Percentiles rank a stretch among this genome's conserved stretches.
phyloP scores from a whole-genome alignment of 2,888 invertebrate genomes.

The Lacanobia wlatinum region DNA sequence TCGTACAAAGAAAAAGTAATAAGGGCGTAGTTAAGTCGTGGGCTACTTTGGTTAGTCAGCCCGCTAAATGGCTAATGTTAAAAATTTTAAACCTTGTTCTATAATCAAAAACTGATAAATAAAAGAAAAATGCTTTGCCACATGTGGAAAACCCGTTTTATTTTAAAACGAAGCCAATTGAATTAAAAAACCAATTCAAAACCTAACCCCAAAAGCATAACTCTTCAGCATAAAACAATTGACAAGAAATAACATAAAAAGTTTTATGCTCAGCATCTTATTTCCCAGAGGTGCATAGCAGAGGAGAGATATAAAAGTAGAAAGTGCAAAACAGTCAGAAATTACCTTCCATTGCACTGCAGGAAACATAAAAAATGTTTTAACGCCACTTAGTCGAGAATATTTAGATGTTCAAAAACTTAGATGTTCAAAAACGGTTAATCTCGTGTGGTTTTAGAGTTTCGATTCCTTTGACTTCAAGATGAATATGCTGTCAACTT shows the following conservation, averaged over 20 bases:
- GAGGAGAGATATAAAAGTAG: slow-evolving; percentile 32
- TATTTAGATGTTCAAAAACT: too few species aligned
- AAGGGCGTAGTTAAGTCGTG: too few species aligned
- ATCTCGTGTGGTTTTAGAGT: slow-evolving; percentile 2
- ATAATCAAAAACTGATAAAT: too few species aligned
- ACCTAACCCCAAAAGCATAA: slow-evolving; percentile 9
- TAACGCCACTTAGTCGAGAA: slow-evolving; percentile 28
- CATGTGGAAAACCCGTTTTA: too few species aligned
- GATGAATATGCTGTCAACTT: not conserved
- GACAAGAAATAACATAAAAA: slow-evolving; percentile 31
- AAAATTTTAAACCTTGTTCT: too few species aligned
- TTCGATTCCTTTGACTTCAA: not conserved
- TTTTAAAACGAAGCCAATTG: not conserved
- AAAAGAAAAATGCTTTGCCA: too few species aligned
- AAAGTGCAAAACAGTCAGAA: slow-evolving; percentile 31
- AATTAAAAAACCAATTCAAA: slow-evolving; percentile 18
- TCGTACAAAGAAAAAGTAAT: too few species aligned
- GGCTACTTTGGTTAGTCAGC: too few species aligned
- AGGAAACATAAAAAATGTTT: slow-evolving; percentile 46
- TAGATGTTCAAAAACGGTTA: too few species aligned
- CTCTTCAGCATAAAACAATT: slow-evolving; percentile 22
- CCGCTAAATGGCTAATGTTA: not conserved
- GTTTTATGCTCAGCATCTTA: slow-evolving; percentile 33
- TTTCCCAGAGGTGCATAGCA: slow-evolving; percentile 54
- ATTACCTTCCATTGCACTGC: slow-evolving; percentile 28